Evolutionary conservation across 2,797 vertebrate species (phyloP), one percentile per base, ranked within the genome.

Genomic region (Podarcis lilfordi): DNA sequence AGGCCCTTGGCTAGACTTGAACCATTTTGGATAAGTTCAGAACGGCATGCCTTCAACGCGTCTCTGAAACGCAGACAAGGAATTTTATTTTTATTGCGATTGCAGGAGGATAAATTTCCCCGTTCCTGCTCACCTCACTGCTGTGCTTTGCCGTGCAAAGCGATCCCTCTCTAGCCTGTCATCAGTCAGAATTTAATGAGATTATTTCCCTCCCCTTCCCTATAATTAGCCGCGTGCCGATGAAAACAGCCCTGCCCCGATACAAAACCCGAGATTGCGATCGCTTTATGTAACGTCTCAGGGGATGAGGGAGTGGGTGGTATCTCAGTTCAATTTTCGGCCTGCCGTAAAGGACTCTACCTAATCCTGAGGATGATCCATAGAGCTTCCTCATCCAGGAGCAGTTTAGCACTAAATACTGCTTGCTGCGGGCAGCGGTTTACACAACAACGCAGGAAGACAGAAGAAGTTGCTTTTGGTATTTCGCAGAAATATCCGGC

Each of bases 241-340:
- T 72, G 15, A 78, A 64, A 7, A 7, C 71, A 37, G 55, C 21
- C 61, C 2, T 17, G 11, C 59, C 32, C 71, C 2, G 19, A 27
- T 11, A 32, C 32, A 82, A 61, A 66, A 25, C 21, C 8, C 55
- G 17, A 80, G 76, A 40, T 37, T 7, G 35, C 7, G 3, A 40
- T 69, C 23, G 21, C 5, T 55, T 59, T 55, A 82, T 11, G 23
- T 29, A 77, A 77, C 21, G 2, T 1, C 78, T 64, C 71, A 50
- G 29, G 11, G 59, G 40, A 40, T 9, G 80, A 35, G 7, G 3
- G 17, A 45, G 32, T 21, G 68, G 35, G 50, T 55, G 50, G 50
- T 1, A 15, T 4, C 13, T 4, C 3, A 0, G 3, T 55, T 55
- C 4, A 55, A 13, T 9, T 25, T 69, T 25, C 10, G 8, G 27